Percentiles rank a stretch among this genome's conserved stretches.
Evolutionary conservation across 2,113 vertebrate genomes (phyloP).

Genomic region (Muscicapa adusta): DNA sequence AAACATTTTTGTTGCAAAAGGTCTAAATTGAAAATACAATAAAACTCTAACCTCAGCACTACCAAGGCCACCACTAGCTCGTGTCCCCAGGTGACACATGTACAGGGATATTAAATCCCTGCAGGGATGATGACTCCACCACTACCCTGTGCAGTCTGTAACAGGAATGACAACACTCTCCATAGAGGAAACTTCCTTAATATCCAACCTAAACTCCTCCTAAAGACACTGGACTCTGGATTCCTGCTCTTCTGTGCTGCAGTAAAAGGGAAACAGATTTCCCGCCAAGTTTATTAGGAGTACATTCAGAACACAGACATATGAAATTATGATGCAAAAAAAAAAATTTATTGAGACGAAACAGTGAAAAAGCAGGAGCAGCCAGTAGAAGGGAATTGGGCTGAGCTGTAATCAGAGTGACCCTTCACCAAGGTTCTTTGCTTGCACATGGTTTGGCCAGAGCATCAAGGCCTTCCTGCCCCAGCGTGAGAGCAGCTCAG

Average conservation of each 20-base stretch:
- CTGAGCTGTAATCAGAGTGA: too few species aligned
- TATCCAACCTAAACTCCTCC: background rate
- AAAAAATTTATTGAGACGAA: background rate
- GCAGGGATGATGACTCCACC: background rate
- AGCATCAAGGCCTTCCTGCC: too few species aligned
- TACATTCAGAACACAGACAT: background rate
- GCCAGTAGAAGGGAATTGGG: accelerated
- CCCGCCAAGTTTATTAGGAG: too few species aligned
- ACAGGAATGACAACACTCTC: background rate
- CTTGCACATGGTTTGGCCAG: too few species aligned
- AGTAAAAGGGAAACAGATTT: background rate
- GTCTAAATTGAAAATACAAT: too few species aligned
- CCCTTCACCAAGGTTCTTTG: too few species aligned
- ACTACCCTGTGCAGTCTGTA: background rate
- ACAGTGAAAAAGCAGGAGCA: background rate
- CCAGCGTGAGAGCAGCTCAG: too few species aligned
- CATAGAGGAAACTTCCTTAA: too few species aligned
- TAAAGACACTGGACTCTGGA: background rate
- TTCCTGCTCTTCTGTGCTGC: too few species aligned
- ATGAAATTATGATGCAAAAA: background rate
- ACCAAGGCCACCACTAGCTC: background rate
- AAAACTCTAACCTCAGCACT: background rate
- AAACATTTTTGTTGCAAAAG: background rate
- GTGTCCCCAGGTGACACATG: background rate
- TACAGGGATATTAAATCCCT: background rate